Evolutionary conservation across 2,888 invertebrate species (phyloP).

Genomic region (Lasius platythorax): DNA sequence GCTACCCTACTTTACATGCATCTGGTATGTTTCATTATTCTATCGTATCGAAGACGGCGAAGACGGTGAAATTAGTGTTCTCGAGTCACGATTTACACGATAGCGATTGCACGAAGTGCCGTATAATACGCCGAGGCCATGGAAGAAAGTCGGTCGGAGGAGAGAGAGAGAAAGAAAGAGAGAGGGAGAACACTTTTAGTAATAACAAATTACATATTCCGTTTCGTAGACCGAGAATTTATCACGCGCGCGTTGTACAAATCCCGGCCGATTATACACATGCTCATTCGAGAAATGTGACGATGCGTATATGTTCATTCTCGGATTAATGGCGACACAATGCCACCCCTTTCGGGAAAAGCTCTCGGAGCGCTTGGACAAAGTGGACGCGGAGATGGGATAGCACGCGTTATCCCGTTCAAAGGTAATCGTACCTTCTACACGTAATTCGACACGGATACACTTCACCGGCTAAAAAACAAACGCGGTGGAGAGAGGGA

Average conservation of each 20-base stretch:
- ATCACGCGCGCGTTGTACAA: slow-evolving; percentile 20
- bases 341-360: slow-evolving; percentile 26
- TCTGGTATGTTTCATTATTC: slow-evolving; percentile 51
- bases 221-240: slow-evolving; percentile 38
- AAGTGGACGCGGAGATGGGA: slow-evolving; percentile 46
- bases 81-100: slow-evolving; percentile 51
- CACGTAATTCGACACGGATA: slow-evolving; percentile 48
- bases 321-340: slow-evolving; percentile 46
- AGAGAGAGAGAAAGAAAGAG: background rate
- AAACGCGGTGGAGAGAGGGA: slow-evolving; percentile 30
- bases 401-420: slow-evolving; percentile 40
- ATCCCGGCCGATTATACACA: slow-evolving; percentile 1
- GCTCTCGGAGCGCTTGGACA: slow-evolving; percentile 37
- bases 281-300: background rate
- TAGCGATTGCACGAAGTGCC: slow-evolving; percentile 50
- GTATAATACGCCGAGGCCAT: background rate
- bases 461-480: slow-evolving; percentile 46
- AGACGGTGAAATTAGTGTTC: slow-evolving; percentile 49
- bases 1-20: slow-evolving; percentile 29
- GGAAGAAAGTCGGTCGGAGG: background rate
- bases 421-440: slow-evolving; percentile 54
- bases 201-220: slow-evolving; percentile 47
- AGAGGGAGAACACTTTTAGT: background rate
- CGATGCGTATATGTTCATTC: background rate
- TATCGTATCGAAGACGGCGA: slow-evolving; percentile 46